A percentile compares a stretch with the other conserved stretches of the same genome.
These are phyloP conservation scores for Pemphigus obesinymphae DNA, from an alignment of 1,140 invertebrate species.

Conservation along the genomic window DNA sequence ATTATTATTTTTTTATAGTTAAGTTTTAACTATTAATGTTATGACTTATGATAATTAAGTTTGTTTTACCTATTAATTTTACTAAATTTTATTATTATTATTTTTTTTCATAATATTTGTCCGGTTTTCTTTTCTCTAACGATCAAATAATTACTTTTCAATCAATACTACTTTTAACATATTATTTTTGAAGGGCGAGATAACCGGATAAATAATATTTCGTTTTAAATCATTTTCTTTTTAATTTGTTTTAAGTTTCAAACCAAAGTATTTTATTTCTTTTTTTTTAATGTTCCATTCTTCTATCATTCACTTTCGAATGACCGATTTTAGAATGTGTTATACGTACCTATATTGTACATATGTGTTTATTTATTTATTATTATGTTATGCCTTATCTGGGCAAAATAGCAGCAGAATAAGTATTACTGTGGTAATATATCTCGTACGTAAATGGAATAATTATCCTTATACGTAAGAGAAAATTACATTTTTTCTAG, in stretches of 20 bases:
- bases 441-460: background rate
- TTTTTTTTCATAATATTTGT: background rate
- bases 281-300: background rate
- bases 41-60: background rate
- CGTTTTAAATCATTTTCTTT: background rate
- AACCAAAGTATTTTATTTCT: background rate
- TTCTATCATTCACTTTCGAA: background rate
- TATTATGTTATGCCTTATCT: background rate
- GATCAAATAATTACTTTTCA: background rate
- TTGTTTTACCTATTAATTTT: background rate
- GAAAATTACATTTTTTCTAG: slow-evolving; percentile 1
- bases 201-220: background rate
- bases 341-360: background rate
- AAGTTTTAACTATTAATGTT: slow-evolving; percentile 8
- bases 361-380: slow-evolving; percentile 17
- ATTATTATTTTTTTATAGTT: background rate
- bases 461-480: background rate
- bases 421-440: slow-evolving; percentile 21
- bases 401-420: background rate
- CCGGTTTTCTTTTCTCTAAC: background rate
- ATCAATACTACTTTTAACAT: background rate
- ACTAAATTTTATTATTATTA: background rate
- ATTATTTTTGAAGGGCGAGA: background rate
- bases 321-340: background rate
- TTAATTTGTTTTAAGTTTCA: background rate